These are phyloP conservation scores for Myopa tessellatipennis DNA, from an alignment of 2,888 invertebrate species.

Conservation along the genomic window DNA sequence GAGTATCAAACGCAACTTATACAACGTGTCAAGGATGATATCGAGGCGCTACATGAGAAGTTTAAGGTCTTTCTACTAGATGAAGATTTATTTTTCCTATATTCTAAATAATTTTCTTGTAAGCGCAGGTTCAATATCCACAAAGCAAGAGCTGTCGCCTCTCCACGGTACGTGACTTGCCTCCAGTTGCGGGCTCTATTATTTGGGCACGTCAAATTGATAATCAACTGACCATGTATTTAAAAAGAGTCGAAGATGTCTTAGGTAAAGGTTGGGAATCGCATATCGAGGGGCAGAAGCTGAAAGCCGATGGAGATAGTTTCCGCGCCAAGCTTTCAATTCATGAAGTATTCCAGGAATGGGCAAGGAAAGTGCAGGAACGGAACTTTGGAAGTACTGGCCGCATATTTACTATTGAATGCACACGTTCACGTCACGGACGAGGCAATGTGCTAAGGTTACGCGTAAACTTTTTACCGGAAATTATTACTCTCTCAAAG, in stretches of 20 bases:
- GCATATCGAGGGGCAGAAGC: constrained; percentile 97
- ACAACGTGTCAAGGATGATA: constrained; percentile 98
- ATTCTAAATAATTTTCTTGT: constrained; percentile 26
- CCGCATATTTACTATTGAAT: constrained; percentile 93
- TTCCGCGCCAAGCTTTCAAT: constrained; percentile 96
- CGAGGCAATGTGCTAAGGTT: constrained; percentile 88
- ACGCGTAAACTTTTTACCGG: constrained; percentile 95
- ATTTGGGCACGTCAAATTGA: constrained; percentile 99
- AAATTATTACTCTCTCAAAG: constrained; percentile 97
- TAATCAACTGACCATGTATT: constrained; percentile 93
- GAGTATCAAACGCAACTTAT: constrained; percentile 99
- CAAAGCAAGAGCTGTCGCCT: constrained; percentile 93
- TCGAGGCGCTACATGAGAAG: constrained; percentile 96
- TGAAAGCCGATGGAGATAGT: constrained; percentile 97
- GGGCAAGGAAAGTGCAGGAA: constrained; percentile 94
- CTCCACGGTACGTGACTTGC: constrained; percentile 92
- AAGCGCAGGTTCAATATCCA: constrained; percentile 86
- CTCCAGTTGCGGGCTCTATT: constrained; percentile 97
- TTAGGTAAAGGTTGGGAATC: constrained; percentile 99
- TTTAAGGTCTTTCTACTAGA: constrained; percentile 80
- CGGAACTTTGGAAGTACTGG: constrained; percentile 94
- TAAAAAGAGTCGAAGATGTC: constrained; percentile 97
- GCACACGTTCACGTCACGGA: constrained; percentile 78
- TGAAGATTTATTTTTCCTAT: constrained; percentile 19
- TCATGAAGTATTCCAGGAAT: constrained; percentile 97